Evolutionary conservation across 1,140 invertebrate species (phyloP), one percentile per base, ranked within the genome.

Genomic region (Eriocheir sinensis): DNA sequence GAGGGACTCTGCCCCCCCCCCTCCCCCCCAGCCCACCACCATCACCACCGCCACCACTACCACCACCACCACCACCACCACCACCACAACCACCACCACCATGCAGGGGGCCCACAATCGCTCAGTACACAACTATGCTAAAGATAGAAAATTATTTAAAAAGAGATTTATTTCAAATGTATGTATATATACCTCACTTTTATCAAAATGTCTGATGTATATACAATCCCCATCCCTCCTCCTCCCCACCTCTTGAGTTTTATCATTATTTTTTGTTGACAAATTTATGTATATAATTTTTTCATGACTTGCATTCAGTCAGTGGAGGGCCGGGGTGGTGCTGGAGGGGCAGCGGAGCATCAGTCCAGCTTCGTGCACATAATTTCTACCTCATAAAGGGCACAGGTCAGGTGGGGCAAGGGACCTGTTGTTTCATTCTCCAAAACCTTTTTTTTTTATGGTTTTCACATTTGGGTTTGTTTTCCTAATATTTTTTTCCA

Each of bases 361-460:
- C 48, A 95, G 83, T 88, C 94, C 94, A 89, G 91, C 91, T 95
- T 95, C 91, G 89, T 92, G 94, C 94, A 95, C 94, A 95, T 95
- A 60, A 89, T 92, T 95, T 95, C 94, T 95, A 95, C 94, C 94
- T 95, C 94, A 95, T 89, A 89, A 91, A 95, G 85, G 94, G 94
- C 94, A 53, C 91, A 93, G 94, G 90, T 95, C 83, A 88, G 89
- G 94, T 34, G 94, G 94, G 91, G 91, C 81, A 94, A 94, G 94
- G 94, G 94, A 94, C 94, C 94, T 94, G 81, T 79, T 91, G 81
- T 92, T 91, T 92, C 40, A 89, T 88, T 44, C 83, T 88, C 83
- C 48, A 32, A 72, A 72, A 21, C 15, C 4, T 48, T 48, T 48
- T 15, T 8, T 48, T 8, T 8, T 48, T 48, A 8, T 4, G 15